Evolutionary conservation across 2,797 vertebrate species (phyloP).

Genomic region (Eupleurogrammus muticus): DNA sequence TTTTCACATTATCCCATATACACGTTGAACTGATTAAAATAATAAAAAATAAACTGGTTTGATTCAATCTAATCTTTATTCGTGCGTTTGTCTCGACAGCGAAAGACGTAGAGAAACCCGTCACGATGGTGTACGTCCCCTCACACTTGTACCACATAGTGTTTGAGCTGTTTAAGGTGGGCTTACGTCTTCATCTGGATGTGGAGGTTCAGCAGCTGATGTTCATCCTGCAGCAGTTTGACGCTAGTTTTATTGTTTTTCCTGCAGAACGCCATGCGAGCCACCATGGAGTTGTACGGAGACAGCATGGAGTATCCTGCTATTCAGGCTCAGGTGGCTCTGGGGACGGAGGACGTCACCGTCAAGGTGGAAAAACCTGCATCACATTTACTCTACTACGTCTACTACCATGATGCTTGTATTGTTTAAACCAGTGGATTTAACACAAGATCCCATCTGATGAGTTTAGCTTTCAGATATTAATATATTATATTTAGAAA

Average conservation of each 20-base stretch:
- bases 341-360: conserved; percentile 94
- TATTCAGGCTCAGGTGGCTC: conserved; percentile 87
- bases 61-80: conserved; percentile 4
- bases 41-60: too few species aligned
- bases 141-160: conserved; percentile 99
- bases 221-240: background rate
- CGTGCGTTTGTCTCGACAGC: conserved; percentile 73
- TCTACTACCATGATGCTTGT: too few species aligned
- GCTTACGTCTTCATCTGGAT: background rate
- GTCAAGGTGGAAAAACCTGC: too few species aligned
- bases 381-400: too few species aligned
- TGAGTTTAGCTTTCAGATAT: too few species aligned
- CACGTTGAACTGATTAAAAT: conserved; percentile 4
- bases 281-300: conserved; percentile 94
- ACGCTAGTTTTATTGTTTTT: background rate
- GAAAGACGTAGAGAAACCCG: conserved; percentile 87
- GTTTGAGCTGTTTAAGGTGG: conserved; percentile 99
- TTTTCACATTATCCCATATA: too few species aligned
- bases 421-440: background rate
- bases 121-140: conserved; percentile 95
- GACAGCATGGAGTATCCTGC: conserved; percentile 90
- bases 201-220: too few species aligned
- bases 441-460: too few species aligned
- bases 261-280: conserved; percentile 95
- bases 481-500: too few species aligned